Evolutionary conservation across 2,797 vertebrate species (phyloP).

Genomic region (Brachyalestes nurse): DNA sequence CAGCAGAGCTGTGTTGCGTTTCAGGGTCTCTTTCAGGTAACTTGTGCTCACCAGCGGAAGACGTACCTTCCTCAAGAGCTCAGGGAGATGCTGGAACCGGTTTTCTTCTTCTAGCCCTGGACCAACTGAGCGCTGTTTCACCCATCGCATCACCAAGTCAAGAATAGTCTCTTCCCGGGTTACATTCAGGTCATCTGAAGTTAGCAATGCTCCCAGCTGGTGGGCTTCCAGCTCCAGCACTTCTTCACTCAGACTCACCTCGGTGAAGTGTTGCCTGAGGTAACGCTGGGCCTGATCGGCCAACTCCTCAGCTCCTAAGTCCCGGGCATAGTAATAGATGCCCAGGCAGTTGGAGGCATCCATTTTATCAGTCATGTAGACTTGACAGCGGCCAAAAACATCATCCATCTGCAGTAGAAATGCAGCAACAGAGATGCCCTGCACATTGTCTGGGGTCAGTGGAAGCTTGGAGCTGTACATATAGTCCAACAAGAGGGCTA

Average conservation of each 20-base stretch:
- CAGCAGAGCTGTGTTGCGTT: conserved; percentile 87
- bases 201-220: conserved; percentile 86
- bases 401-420: conserved; percentile 97
- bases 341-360: conserved; percentile 95
- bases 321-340: conserved; percentile 91
- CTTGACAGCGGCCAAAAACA: conserved; percentile 85
- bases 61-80: conserved; percentile 91
- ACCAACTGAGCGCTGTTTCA: conserved; percentile 71
- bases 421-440: conserved; percentile 88
- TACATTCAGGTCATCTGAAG: conserved; percentile 93
- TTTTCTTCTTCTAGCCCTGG: conserved; percentile 65
- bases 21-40: conserved; percentile 85
- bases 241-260: conserved; percentile 92
- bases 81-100: conserved; percentile 81
- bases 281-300: conserved; percentile 86
- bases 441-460: conserved; percentile 86
- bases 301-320: conserved; percentile 93
- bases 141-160: conserved; percentile 93
- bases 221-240: conserved; percentile 90
- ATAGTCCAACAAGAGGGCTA: conserved; percentile 86
- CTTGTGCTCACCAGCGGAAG: conserved; percentile 85
- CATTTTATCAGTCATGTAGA: conserved; percentile 95
- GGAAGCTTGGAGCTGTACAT: conserved; percentile 89
- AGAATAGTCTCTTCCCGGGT: conserved; percentile 93
- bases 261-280: conserved; percentile 89